A percentile compares a stretch with the other conserved stretches of the same genome.
These are phyloP conservation scores for Gobius niger DNA, from an alignment of 2,113 vertebrate genomes.

Conservation along the genomic window DNA sequence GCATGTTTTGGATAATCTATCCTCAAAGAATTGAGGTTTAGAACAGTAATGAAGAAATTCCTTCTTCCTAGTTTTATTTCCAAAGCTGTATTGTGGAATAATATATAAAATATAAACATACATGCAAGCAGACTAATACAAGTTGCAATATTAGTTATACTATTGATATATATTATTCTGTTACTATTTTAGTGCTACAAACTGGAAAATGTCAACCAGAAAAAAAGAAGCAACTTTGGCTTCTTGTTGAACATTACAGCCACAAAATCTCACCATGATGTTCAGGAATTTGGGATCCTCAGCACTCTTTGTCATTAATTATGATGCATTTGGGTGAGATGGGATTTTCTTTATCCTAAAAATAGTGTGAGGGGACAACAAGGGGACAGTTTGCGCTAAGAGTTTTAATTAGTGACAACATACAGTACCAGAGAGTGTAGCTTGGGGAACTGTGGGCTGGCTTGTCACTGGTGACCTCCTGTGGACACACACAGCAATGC, in stretches of 20 bases:
- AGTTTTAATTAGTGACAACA: conserved; percentile 65
- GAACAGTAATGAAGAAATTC: no score
- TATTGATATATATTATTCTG: no score
- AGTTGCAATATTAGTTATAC: no score
- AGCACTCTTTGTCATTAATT: conserved; percentile 15
- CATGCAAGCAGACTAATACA: no score
- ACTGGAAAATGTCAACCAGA: no score
- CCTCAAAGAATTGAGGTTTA: no score
- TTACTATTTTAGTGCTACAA: no score
- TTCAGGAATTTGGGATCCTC: conserved; percentile 20
- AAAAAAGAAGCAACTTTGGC: not conserved
- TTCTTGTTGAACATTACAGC: no score
- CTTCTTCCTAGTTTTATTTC: no score
- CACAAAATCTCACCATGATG: not conserved
- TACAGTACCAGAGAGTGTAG: conserved; percentile 87
- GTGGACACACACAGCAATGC: conserved; percentile 72
- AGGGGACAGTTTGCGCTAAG: not conserved
- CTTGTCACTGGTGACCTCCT: conserved; percentile 88
- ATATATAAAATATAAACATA: no score
- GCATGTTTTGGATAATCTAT: no score
- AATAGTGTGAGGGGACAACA: conserved; percentile 17
- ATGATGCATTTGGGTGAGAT: conserved; percentile 31
- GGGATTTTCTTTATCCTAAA: conserved; percentile 36
- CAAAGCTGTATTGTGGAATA: no score
- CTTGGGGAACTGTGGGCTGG: conserved; percentile 87